Percentiles rank a stretch among this genome's conserved stretches.
phyloP scores from a whole-genome alignment of 2,888 invertebrate genomes.

The Colostygia pectinataria region DNA sequence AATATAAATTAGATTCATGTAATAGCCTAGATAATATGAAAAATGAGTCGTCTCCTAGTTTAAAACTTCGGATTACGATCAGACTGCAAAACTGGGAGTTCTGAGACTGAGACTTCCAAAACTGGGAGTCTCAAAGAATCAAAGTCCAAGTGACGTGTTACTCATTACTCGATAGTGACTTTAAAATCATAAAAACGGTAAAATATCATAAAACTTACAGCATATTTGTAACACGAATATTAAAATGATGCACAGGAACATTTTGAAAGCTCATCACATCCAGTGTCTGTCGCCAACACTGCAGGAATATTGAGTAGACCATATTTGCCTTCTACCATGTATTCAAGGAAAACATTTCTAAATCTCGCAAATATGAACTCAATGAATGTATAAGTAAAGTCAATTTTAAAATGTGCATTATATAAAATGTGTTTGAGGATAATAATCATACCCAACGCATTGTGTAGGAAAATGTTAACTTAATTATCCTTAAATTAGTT shows the following conservation, averaged over 20 bases:
- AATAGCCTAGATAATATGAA: too few relatives aligned
- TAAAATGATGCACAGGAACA: slow-evolving; percentile 8
- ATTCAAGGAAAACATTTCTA: slow-evolving; percentile 4
- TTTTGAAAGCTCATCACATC: slow-evolving; percentile 12
- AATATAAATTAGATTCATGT: background rate
- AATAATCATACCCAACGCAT: background rate
- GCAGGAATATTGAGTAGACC: background rate
- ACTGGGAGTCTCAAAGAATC: too few relatives aligned
- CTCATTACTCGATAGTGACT: too few relatives aligned
- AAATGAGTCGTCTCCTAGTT: too few relatives aligned
- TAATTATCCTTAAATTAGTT: slow-evolving; percentile 10
- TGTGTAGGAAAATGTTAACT: background rate
- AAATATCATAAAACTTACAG: slow-evolving; percentile 12
- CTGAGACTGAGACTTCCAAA: too few relatives aligned
- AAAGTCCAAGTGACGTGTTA: too few relatives aligned
- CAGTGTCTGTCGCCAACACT: background rate
- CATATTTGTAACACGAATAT: slow-evolving; percentile 17
- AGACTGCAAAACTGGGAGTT: too few relatives aligned
- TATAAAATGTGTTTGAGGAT: slow-evolving; percentile 5
- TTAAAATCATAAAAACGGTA: background rate
- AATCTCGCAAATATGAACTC: background rate
- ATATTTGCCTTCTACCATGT: background rate
- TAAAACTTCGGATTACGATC: too few relatives aligned
- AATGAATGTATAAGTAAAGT: background rate
- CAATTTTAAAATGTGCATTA: background rate